Percentiles rank a stretch among this genome's conserved stretches.
These are phyloP conservation scores for Athene cunicularia DNA, from an alignment of 2,113 vertebrate genomes.

Conservation along the genomic window DNA sequence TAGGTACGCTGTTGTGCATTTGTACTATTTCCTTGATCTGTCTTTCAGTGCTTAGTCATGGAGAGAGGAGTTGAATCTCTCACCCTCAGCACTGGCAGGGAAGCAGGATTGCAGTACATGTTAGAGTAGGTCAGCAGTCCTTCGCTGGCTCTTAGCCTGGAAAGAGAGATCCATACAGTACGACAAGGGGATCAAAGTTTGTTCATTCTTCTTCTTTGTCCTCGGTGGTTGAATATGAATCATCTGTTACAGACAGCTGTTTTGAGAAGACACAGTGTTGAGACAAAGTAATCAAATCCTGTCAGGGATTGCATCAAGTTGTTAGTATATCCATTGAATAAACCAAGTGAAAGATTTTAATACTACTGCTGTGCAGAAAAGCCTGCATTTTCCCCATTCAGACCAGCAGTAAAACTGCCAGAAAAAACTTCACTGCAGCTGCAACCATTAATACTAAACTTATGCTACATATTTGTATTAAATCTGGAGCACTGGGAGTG, in stretches of 20 bases:
- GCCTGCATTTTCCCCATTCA: not conserved
- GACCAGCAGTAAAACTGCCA: not conserved
- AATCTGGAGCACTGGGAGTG: not conserved
- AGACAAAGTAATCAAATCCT: not conserved
- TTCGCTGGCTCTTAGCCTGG: not conserved
- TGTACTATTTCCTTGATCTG: not conserved
- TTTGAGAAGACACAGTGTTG: not conserved
- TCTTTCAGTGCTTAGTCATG: not conserved
- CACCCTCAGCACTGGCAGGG: fast-evolving
- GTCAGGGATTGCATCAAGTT: not conserved
- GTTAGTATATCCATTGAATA: not conserved
- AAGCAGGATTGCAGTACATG: not conserved
- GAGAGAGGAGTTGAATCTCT: not conserved
- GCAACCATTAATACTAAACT: not conserved
- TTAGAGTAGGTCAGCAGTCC: not conserved
- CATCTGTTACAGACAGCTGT: not conserved
- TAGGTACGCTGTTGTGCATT: fast-evolving
- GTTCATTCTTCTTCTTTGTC: not conserved
- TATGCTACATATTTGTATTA: not conserved
- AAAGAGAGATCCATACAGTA: not conserved
- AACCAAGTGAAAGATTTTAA: not conserved
- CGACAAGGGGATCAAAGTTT: not conserved
- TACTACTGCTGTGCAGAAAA: not conserved
- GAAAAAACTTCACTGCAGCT: not conserved
- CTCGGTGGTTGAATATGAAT: fast-evolving